Evolutionary conservation across 2,888 invertebrate species (phyloP), one percentile per base, ranked within the genome.

Genomic region (Lissocephala sabroskyi): DNA sequence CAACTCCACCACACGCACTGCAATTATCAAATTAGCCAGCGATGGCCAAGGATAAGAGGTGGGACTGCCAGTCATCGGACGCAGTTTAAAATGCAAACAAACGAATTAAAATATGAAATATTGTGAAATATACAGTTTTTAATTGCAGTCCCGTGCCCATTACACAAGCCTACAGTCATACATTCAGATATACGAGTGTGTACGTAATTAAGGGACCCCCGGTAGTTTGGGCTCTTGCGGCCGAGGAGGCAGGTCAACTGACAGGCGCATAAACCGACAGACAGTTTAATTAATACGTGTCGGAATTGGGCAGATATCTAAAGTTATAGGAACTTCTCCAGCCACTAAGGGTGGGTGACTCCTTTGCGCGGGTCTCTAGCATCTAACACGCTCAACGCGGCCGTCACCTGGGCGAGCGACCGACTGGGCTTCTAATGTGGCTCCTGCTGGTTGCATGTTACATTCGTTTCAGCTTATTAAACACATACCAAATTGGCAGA

Each of bases 21-120:
- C 65, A 73, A 79, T 79, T 78, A 77, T 78, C 57, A 70, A 78
- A 75, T 78, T 73, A 75, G 56, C 41, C 32, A n/a, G n/a, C n/a
- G n/a, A n/a, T n/a, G n/a, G n/a, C 23, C 23, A 23, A 23, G 3
- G 7, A 7, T 3, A 23, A 23, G 23, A 23, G 23, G 23, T 5
- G 23, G 23, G 23, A 7, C 23, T 7, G 7, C n/a, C 23, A 23
- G 23, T 7, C 23, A n/a, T n/a, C 23, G 4, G 23, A 40, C 41
- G 33, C 58, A 62, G 51, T 59, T 57, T 48, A 43, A 56, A 54
- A 60, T 61, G 56, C 60, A 70, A 74, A 68, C 52, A 55, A 49
- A 53, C 47, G 29, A 23, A 23, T 5, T 5, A 23, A 37, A 51
- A 41, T 17, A 44, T 48, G 5, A 35, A 48, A 68, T n/a, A n/a